Conservation (phyloP, 2,888 invertebrate species). For the Lamellibrachia satsuma region DNA sequence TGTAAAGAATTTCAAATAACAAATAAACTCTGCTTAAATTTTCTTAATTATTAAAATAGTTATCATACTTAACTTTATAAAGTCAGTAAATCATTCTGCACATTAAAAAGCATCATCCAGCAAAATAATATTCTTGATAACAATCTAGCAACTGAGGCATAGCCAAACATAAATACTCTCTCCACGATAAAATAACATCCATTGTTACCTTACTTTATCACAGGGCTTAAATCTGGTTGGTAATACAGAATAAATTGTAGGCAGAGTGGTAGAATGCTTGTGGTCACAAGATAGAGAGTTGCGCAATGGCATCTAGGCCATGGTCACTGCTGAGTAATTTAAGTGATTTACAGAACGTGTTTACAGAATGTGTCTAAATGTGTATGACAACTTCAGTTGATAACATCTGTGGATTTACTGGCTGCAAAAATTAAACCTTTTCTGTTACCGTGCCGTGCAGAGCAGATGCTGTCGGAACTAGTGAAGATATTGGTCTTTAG, state of each 20-base stretch:
- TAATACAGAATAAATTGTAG: neutral
- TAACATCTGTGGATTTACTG: neutral
- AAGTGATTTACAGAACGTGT: neutral
- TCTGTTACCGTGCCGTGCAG: neutral
- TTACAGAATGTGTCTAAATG: neutral
- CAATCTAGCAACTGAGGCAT: too few relatives aligned
- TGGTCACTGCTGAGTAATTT: neutral
- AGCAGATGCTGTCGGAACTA: neutral
- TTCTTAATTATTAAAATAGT: too few relatives aligned
- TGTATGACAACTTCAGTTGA: neutral
- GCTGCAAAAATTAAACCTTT: neutral
- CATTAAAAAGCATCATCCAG: too few relatives aligned
- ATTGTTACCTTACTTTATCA: neutral
- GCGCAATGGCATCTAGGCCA: neutral
- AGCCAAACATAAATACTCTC: too few relatives aligned
- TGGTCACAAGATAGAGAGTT: neutral
- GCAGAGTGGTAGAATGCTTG: neutral
- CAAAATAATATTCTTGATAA: too few relatives aligned
- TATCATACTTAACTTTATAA: too few relatives aligned
- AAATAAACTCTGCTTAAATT: too few relatives aligned
- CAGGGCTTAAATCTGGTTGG: neutral
- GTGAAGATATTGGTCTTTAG: neutral
- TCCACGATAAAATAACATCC: neutral
- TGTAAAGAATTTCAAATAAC: too few relatives aligned
- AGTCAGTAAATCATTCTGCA: too few relatives aligned